These are phyloP conservation scores for Seladonia tumulorum DNA, from an alignment of 2,888 invertebrate species.

Conservation along the genomic window DNA sequence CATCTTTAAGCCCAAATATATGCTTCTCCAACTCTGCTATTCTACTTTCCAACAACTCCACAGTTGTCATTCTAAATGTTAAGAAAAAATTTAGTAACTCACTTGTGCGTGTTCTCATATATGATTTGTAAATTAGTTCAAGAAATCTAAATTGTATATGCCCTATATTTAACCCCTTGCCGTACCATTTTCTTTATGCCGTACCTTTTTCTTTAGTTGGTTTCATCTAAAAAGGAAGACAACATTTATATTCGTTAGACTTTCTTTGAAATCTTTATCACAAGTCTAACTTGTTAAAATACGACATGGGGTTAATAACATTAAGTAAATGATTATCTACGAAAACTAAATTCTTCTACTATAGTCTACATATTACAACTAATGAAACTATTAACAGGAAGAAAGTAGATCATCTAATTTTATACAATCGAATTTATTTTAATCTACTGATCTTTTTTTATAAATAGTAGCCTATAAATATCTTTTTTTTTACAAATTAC, in stretches of 20 bases:
- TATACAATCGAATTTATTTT: not conserved
- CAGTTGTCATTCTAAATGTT: slow-evolving; percentile 64
- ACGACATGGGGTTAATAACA: not conserved
- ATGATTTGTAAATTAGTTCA: not conserved
- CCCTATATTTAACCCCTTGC: not conserved
- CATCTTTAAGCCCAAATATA: slow-evolving; percentile 81
- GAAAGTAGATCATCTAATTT: not conserved
- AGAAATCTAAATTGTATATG: not conserved
- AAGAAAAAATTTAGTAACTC: slow-evolving; percentile 6
- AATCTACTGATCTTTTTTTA: not conserved
- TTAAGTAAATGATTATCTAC: not conserved
- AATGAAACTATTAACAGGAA: not conserved
- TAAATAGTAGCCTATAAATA: not conserved
- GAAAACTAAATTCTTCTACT: not conserved
- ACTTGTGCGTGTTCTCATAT: slow-evolving; percentile 3
- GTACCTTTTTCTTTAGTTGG: too few species aligned
- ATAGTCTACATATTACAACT: not conserved
- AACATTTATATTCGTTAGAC: too few species aligned
- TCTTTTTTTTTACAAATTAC: not conserved
- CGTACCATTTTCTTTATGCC: too few species aligned
- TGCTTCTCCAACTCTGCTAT: slow-evolving; percentile 84
- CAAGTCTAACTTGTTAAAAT: too few species aligned
- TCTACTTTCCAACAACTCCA: slow-evolving; percentile 84
- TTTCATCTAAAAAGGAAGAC: too few species aligned
- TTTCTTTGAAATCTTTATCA: too few species aligned